Percentiles rank a stretch among this genome's conserved stretches.
phyloP scores from a whole-genome alignment of 2,113 vertebrate genomes.

The Lutjanus erythropterus region DNA sequence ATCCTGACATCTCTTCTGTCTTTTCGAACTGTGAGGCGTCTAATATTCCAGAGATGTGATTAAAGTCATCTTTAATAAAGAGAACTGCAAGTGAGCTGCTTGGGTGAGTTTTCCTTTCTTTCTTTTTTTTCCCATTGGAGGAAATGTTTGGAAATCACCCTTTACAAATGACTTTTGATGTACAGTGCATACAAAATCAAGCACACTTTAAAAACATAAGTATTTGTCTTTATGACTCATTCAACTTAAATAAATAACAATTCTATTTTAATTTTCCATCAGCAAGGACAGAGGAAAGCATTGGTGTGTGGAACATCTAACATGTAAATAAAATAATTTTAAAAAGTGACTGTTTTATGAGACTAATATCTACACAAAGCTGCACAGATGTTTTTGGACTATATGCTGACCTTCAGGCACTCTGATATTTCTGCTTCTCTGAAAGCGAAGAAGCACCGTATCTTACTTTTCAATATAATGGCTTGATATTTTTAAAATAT shows the following conservation, averaged over 20 bases:
- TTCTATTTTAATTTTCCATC: neutral
- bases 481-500: neutral
- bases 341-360: neutral
- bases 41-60: constrained; percentile 25
- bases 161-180: neutral
- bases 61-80: constrained; percentile 19
- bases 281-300: neutral
- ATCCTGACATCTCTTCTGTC: constrained; percentile 23
- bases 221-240: neutral
- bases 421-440: neutral
- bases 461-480: neutral
- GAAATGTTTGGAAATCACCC: neutral
- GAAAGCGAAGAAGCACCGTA: neutral
- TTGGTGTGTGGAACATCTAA: neutral
- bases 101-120: too few species aligned
- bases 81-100: constrained; percentile 19
- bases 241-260: neutral
- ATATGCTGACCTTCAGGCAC: neutral
- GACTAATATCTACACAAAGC: neutral
- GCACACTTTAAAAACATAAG: too few species aligned
- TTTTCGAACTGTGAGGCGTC: constrained; percentile 10
- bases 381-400: neutral
- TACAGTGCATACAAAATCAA: neutral
- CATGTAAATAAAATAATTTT: neutral
- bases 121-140: too few species aligned